A percentile compares a stretch with the other conserved stretches of the same genome.
phyloP scores from a whole-genome alignment of 2,113 vertebrate species.

The Choloepus hoffmanni region DNA sequence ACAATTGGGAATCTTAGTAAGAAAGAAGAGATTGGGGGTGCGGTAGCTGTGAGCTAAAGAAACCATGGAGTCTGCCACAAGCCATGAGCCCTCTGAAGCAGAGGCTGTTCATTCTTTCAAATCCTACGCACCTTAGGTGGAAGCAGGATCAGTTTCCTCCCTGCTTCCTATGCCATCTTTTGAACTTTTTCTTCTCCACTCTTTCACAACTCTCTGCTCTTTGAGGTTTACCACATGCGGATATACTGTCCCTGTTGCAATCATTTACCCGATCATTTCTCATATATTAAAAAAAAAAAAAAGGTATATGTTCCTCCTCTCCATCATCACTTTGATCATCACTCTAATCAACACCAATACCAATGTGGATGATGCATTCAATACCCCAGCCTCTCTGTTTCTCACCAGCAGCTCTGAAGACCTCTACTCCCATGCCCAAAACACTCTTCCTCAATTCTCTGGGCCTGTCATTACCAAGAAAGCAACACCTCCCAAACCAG shows the following conservation, averaged over 20 bases:
- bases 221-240: background rate
- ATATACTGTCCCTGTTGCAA: background rate
- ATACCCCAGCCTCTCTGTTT: background rate
- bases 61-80: background rate
- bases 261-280: background rate
- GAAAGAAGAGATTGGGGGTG: background rate
- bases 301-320: background rate
- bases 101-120: background rate
- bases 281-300: background rate
- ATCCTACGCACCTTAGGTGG: background rate
- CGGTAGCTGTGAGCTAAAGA: background rate
- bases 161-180: background rate
- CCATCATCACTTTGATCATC: background rate
- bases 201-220: background rate
- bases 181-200: background rate
- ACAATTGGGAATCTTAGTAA: background rate
- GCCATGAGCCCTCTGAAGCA: background rate
- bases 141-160: background rate
- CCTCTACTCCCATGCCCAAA: background rate
- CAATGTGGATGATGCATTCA: background rate
- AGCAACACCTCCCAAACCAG: fast-evolving
- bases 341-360: background rate
- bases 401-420: background rate
- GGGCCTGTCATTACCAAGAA: background rate
- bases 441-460: background rate